Base-by-base conservation (phyloP, 2,113 vertebrate species). In the Martes martes region DNA sequence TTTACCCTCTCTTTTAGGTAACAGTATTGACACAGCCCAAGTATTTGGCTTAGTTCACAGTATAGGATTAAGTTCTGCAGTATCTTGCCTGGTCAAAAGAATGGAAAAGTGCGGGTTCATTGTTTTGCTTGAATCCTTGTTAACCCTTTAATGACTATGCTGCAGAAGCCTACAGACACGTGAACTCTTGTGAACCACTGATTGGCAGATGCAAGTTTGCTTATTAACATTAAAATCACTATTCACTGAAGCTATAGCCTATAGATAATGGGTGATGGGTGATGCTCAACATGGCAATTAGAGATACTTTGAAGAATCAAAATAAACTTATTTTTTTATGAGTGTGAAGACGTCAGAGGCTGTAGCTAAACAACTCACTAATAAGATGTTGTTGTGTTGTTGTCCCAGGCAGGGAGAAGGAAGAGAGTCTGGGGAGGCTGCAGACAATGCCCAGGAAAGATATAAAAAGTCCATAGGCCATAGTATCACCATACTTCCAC, bases 101-200 rank as follows among this genome's bases (percentile, higher is more conserved):
- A 7, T 67, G 33, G 57, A 76, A 84, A 97, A 90, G 33, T 36
- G 57, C 50, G 88, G 31, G 11, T 65, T 19, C 19, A 11, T 76
- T 47, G 82, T 79, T 76, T 93, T 52, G 69, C 24, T 63, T 90
- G 65, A 89, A 79, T 65, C 42, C 94, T 96, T 24, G 11, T 97
- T 95, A 96, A 96, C 87, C 87, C 59, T 80, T 84, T 96, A 96
- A 96, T 90, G 89, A 94, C 42, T 57, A 21, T 18, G 23, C 26
- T 74, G n/a, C 36, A 11, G 87, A 89, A 96, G 45, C 31, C 71
- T 31, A 63, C 7, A 33, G 86, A 93, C 55, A 55, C 57, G 23
- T 28, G 16, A 78, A 79, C 57, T 93, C 93, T 91, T 57, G 13
- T 95, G 89, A 96, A 94, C 84, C 14, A 23, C 33, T 6, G 9